A percentile compares a stretch with the other conserved stretches of the same genome.
Conservation (phyloP, 2,113 vertebrate species). For the Siniperca knerii region DNA sequence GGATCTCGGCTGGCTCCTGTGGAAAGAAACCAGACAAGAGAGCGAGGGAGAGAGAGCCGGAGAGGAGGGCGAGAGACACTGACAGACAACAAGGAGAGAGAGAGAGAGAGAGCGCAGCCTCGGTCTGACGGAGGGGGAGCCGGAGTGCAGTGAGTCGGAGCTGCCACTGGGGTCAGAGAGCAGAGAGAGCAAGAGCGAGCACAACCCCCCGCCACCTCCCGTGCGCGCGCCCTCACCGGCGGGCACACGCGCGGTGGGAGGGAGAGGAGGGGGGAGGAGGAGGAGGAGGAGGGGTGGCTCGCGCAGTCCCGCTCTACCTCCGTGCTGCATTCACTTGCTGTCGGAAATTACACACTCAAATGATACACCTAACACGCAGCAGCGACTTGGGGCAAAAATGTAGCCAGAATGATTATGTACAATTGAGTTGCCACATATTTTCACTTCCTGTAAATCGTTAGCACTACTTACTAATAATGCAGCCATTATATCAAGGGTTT, state of each 20-base stretch:
- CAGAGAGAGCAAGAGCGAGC: slow-evolving; percentile 84
- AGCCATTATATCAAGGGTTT: too few species aligned
- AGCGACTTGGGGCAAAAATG: background rate
- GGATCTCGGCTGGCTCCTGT: slow-evolving; percentile 86
- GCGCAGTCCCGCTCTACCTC: slow-evolving; percentile 45
- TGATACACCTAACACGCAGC: too few species aligned
- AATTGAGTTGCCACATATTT: background rate
- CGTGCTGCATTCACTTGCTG: slow-evolving; percentile 57
- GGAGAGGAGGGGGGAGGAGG: background rate
- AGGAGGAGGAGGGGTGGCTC: background rate
- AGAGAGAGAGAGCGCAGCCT: slow-evolving; percentile 57
- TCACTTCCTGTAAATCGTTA: background rate
- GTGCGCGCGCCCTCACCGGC: slow-evolving; percentile 66
- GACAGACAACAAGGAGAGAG: slow-evolving; percentile 59
- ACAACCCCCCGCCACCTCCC: slow-evolving; percentile 84
- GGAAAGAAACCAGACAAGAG: slow-evolving; percentile 79
- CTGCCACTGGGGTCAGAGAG: slow-evolving; percentile 96
- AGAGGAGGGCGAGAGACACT: slow-evolving; percentile 70
- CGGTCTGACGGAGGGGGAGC: slow-evolving; percentile 74
- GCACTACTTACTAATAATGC: background rate
- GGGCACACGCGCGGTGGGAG: slow-evolving; percentile 61
- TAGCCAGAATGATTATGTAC: background rate
- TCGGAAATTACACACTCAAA: background rate
- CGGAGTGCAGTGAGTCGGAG: slow-evolving; percentile 90
- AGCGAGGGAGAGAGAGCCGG: slow-evolving; percentile 49